Conservation (phyloP, 2,888 invertebrate species). For the Calameuta pallipes region DNA sequence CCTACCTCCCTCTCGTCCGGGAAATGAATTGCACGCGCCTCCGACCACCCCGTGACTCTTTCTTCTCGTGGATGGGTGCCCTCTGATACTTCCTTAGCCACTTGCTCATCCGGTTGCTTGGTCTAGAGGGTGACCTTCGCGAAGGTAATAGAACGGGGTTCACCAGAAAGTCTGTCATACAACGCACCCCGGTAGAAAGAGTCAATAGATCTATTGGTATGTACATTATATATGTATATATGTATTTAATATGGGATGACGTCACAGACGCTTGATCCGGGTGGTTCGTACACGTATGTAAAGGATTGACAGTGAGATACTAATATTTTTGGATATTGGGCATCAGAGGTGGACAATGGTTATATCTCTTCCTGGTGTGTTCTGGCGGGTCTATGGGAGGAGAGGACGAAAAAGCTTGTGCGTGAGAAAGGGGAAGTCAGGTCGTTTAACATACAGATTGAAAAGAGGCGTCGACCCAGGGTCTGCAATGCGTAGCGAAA, state of each 20-base stretch:
- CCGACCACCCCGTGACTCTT: neutral
- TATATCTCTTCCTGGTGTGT: neutral
- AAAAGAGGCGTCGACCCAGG: neutral
- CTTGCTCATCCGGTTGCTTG: neutral
- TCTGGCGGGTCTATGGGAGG: neutral
- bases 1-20: constrained; percentile 9
- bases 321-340: neutral
- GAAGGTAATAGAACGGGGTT: neutral
- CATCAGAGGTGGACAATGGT: neutral
- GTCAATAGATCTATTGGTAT: neutral
- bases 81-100: neutral
- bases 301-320: neutral
- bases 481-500: neutral
- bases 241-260: neutral
- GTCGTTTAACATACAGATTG: neutral
- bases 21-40: constrained; percentile 13
- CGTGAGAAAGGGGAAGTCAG: neutral
- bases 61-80: neutral
- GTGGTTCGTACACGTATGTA: neutral
- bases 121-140: neutral
- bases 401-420: neutral
- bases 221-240: neutral
- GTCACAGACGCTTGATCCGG: neutral
- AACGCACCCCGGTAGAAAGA: too few relatives aligned
- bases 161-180: neutral